Percentiles rank a stretch among this genome's conserved stretches.
phyloP scores from a whole-genome alignment of 2,113 vertebrate genomes.

The Synchiropus splendidus region DNA sequence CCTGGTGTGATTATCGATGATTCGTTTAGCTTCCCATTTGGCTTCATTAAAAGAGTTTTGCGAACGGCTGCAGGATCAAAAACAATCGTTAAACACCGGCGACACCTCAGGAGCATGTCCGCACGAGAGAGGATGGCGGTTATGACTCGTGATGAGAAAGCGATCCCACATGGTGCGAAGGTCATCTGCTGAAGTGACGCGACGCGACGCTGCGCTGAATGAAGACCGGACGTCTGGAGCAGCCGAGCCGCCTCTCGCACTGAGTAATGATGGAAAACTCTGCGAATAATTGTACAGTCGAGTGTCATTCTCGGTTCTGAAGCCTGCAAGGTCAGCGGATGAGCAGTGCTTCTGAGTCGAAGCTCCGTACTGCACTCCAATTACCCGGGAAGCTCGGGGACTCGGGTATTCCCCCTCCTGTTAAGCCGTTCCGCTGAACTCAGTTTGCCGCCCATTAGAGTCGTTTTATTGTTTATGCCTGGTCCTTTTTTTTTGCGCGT shows the following conservation, averaged over 20 bases:
- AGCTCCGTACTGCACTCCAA: slow-evolving; percentile 42
- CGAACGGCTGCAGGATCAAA: too few relatives aligned
- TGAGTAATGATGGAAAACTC: slow-evolving; percentile 24
- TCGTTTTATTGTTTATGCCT: slow-evolving; percentile 43
- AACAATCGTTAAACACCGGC: too few relatives aligned
- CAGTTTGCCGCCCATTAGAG: slow-evolving; percentile 51
- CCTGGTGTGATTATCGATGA: too few relatives aligned
- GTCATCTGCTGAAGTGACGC: not conserved
- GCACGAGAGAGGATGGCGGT: too few relatives aligned
- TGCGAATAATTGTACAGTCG: slow-evolving; percentile 16
- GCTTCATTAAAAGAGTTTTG: too few relatives aligned
- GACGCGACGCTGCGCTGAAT: slow-evolving; percentile 12
- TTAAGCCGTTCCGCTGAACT: slow-evolving; percentile 43
- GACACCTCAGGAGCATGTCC: too few relatives aligned
- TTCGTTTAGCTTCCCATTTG: too few relatives aligned
- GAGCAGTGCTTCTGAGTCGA: slow-evolving; percentile 36
- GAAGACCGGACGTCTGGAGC: slow-evolving; percentile 8
- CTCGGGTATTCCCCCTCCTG: slow-evolving; percentile 53
- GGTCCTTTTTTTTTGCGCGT: slow-evolving; percentile 26
- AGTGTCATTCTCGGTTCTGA: slow-evolving; percentile 23
- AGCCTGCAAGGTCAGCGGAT: slow-evolving; percentile 46
- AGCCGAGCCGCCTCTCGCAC: slow-evolving; percentile 21
- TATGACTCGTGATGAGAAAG: too few relatives aligned
- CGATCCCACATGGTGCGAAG: too few relatives aligned
- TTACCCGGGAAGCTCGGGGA: slow-evolving; percentile 59